These are phyloP conservation scores for Rhinogobio ventralis DNA, from an alignment of 2,797 vertebrate species.

Conservation along the genomic window DNA sequence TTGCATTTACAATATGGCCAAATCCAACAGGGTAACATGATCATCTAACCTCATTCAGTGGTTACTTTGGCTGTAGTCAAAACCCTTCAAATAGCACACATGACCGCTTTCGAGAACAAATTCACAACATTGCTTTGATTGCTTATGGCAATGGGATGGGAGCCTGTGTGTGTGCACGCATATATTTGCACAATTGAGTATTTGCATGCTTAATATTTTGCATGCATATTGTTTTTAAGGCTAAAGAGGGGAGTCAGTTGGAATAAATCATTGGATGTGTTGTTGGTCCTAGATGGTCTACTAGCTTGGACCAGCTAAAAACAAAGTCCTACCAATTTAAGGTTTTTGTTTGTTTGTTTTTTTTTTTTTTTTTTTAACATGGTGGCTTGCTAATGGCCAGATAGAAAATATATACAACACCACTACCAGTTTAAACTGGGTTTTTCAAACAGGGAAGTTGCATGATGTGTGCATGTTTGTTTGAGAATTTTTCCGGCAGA, in stretches of 20 bases:
- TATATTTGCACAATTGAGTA: conserved; percentile 18
- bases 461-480: conserved; percentile 28
- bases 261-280: neutral
- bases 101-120: conserved; percentile 26
- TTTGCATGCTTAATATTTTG: neutral
- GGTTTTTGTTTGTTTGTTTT: too few species aligned
- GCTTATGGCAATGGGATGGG: neutral
- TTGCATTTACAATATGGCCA: conserved; percentile 13
- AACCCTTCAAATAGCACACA: neutral
- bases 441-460: neutral
- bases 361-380: too few species aligned
- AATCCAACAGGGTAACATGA: conserved; percentile 26
- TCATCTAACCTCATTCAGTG: conserved; percentile 11
- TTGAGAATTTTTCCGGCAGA: conserved; percentile 35
- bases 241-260: neutral
- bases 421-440: neutral
- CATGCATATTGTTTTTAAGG: neutral
- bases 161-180: conserved; percentile 25
- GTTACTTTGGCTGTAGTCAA: conserved; percentile 7
- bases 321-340: neutral
- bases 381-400: neutral
- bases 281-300: neutral
- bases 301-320: neutral
- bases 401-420: neutral
- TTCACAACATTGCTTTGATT: neutral